Base-by-base conservation (phyloP, 2,797 vertebrate species). In the Mastacembelus armatus region DNA sequence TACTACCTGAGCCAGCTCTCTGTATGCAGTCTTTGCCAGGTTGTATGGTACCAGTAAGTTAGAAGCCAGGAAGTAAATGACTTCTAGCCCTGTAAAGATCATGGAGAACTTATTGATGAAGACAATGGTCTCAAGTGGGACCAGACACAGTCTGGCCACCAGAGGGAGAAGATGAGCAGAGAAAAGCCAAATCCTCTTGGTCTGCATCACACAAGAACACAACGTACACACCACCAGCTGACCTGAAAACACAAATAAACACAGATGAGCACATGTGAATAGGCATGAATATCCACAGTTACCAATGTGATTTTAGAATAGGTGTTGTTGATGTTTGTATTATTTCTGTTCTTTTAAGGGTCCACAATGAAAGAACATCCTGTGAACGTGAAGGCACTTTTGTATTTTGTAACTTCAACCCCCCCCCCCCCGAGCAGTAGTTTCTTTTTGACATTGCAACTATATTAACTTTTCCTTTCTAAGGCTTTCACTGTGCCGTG, bases 191-290 rank as follows among this genome's bases (percentile, higher is more conserved):
- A 99, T 98, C 92, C 97, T 95, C 81, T 98, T 99, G 35, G 97
- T 99, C 89, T 98, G 97, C 97, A 99, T 99, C 81, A 99, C 96
- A 68, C 96, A 98, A 71, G 97, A 99, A 87, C 98, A 99, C 16
- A 99, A 92, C 0, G 97, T 98, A 66, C 97, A 99, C 15, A 99
- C 96, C 90, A 99, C 97, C 84, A 99, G 91, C 93, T 99, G 97
- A 92, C 96, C 98, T 99, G 92, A 10, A 92, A 65, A 62, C 14
- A 38, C 5, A 59, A 9, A 60, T 1, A 11, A 51, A 57, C 5
- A 56, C n/a, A 40, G 10, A 27, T 18, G 11, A 15, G 11, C 22
- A 45, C 32, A 58, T 26, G 7, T 27, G 15, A 15, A 38, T 16
- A 38, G 21, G 11, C 10, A 56, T 12, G 15, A 26, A 40, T 27